Evolutionary conservation across 2,888 invertebrate genomes (phyloP).

Genomic region (Nipponacmea schrenckii): DNA sequence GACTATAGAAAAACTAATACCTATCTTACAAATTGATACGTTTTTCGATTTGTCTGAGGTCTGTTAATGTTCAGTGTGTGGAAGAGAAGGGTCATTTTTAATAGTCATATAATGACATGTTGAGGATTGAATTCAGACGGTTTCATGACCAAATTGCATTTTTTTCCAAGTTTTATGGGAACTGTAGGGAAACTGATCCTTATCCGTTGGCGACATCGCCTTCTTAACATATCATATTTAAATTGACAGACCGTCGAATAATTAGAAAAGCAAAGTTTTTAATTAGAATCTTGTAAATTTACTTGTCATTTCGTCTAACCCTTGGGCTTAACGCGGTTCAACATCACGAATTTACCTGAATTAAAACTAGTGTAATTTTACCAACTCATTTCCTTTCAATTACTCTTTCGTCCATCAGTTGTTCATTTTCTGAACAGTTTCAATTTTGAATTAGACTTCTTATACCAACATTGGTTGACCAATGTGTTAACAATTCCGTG

Average conservation of each 20-base stretch:
- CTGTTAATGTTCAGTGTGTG: too few species aligned
- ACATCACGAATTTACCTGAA: slow-evolving; percentile 3
- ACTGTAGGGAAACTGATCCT: slow-evolving; percentile 4
- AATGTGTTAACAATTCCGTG: too few species aligned
- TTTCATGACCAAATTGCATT: slow-evolving; percentile 7
- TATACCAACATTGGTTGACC: too few species aligned
- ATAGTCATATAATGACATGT: neutral
- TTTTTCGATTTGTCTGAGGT: too few species aligned
- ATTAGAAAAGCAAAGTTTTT: slow-evolving; percentile 1
- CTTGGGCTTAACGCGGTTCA: neutral
- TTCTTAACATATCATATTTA: slow-evolving; percentile 2
- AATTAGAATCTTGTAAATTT: neutral
- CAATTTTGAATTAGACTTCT: too few species aligned
- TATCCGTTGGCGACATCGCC: slow-evolving; percentile 2
- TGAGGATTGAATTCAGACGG: neutral
- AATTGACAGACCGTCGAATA: slow-evolving; percentile 6
- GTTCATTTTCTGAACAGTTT: too few species aligned
- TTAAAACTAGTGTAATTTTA: neutral
- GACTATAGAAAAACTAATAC: too few species aligned
- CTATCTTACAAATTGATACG: too few species aligned
- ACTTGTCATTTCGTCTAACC: slow-evolving; percentile 1
- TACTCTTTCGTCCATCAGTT: neutral
- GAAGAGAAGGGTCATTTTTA: too few species aligned
- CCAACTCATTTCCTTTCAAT: slow-evolving; percentile 2
- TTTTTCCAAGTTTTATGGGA: neutral